Evolutionary conservation across 2,888 invertebrate species (phyloP), one percentile per base, ranked within the genome.

Genomic region (Amphipyra tragopoginis): DNA sequence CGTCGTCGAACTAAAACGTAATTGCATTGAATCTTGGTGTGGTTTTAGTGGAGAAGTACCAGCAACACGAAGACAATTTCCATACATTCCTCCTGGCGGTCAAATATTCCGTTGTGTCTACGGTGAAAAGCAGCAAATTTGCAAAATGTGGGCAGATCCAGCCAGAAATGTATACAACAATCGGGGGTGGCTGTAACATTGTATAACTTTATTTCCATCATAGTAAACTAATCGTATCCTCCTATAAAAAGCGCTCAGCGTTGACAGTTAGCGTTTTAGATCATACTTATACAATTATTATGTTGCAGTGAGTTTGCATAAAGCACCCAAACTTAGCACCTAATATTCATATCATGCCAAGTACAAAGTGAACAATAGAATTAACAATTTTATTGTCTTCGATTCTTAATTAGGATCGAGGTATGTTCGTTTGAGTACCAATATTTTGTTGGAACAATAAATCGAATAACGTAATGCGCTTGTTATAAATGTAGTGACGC

Each of bases 61-160:
- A 14, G 52, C 72, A 5, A 74, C 85, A 1, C 75, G 89, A 56
- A 82, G 91, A 72, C 54, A 53, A 13, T 88, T 81, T 50, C 8
- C 50, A 0, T 85, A 85, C 51, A 80, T 83, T 13, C 86, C 88
- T 6, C 92, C 93, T 0, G 93, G 93, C 7, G 93, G 92, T 0
- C 86, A 86, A 75, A 76, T 87, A 6, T 94, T 86, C 63, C 86
- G 86, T 14, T 94, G 94, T 53, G 93, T 83, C 64, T 91, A 89
- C 59, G 92, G 88, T 7, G 86, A 92, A 0, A 85, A 80, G 50
- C 94, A 94, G 75, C 93, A 94, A 75, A 69, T 93, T 58, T 94
- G 93, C 65, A 92, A 91, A 75, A 75, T 77, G 55, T 39, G 85
- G 48, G 81, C 83, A n/a, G 65, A 65, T 2, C 62, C 72, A 7